Conservation (phyloP, 2,888 invertebrate genomes). For the Caenorhabditis sp. region DNA sequence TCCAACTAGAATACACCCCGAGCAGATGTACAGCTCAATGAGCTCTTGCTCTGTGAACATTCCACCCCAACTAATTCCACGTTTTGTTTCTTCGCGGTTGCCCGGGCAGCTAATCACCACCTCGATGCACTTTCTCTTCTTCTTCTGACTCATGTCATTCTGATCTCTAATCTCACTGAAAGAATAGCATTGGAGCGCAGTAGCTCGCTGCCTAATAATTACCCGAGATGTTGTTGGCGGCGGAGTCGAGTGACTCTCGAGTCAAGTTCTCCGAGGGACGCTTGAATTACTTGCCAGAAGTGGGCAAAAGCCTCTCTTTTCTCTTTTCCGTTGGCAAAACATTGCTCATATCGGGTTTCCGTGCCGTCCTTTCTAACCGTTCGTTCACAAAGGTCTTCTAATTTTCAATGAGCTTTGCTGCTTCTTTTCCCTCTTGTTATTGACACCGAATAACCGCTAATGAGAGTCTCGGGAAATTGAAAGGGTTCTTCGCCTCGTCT, state of each 20-base stretch:
- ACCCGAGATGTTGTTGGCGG: not conserved
- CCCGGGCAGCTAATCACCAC: conserved; percentile 20
- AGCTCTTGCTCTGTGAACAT: too few relatives aligned
- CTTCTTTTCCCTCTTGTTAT: too few relatives aligned
- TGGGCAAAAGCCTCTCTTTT: not conserved
- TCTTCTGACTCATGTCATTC: not conserved
- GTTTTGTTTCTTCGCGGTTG: conserved; percentile 7
- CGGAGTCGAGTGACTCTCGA: conserved; percentile 25
- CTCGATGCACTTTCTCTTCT: not conserved
- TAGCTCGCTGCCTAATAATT: not conserved
- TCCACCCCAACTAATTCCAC: too few relatives aligned
- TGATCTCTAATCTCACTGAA: not conserved
- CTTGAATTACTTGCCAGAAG: conserved; percentile 5
- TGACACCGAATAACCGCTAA: too few relatives aligned
- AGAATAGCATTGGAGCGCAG: not conserved
- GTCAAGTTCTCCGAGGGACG: conserved; percentile 13
- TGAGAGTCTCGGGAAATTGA: too few relatives aligned
- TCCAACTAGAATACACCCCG: too few relatives aligned
- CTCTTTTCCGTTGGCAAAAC: not conserved
- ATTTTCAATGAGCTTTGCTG: too few relatives aligned
- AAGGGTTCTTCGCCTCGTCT: too few relatives aligned
- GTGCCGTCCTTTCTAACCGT: too few relatives aligned
- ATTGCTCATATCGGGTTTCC: conserved; percentile 11
- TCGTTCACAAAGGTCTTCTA: too few relatives aligned
- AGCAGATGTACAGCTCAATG: too few relatives aligned